phyloP scores from a whole-genome alignment of 2,113 vertebrate genomes.

The Pyxicephalus adspersus region DNA sequence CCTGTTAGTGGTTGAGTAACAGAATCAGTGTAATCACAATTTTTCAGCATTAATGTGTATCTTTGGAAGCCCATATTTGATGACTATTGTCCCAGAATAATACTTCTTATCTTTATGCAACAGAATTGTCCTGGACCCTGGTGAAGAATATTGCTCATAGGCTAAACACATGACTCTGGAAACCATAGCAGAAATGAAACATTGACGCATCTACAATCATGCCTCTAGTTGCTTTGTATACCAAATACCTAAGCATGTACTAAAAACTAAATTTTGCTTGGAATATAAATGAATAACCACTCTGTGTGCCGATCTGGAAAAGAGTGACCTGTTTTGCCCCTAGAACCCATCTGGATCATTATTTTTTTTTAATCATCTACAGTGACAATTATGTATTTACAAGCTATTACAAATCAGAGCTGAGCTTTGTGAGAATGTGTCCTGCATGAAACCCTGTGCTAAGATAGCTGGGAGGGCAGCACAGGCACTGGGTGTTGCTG shows the following conservation, averaged over 20 bases:
- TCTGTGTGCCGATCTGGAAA: not conserved
- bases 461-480: not conserved
- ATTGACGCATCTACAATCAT: not conserved
- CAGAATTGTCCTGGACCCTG: too few species aligned
- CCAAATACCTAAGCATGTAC: not conserved
- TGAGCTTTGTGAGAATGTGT: slow-evolving; percentile 1
- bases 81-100: too few species aligned
- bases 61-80: too few species aligned
- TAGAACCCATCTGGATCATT: slow-evolving; percentile 7
- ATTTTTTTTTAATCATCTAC: slow-evolving; percentile 14
- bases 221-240: not conserved
- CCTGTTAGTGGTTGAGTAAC: too few species aligned
- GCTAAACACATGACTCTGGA: not conserved
- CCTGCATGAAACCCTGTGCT: not conserved
- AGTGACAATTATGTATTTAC: slow-evolving; percentile 26
- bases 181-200: not conserved
- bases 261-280: not conserved
- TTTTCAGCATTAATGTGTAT: too few species aligned
- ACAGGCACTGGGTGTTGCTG: not conserved
- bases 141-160: too few species aligned
- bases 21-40: too few species aligned
- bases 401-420: not conserved
- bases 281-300: not conserved
- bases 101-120: too few species aligned
- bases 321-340: not conserved